phyloP scores from a whole-genome alignment of 2,888 invertebrate genomes.

The Lacanobia oleracea region DNA sequence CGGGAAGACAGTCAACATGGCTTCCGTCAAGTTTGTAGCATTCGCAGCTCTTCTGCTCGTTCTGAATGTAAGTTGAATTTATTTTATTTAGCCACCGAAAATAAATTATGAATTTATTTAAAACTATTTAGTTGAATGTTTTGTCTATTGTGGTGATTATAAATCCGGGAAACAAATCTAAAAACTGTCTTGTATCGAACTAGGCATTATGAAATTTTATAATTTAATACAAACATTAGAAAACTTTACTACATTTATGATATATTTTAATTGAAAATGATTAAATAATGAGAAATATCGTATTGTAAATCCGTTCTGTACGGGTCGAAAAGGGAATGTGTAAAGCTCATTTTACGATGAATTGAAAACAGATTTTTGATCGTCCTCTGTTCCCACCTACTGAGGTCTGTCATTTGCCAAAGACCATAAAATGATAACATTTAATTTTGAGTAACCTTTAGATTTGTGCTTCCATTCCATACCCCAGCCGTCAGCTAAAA shows the following conservation, averaged over 20 bases:
- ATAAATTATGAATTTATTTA: background rate
- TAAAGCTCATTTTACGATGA: background rate
- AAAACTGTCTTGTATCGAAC: too few species aligned
- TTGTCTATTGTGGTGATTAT: background rate
- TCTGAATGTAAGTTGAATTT: constrained; percentile 71
- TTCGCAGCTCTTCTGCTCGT: constrained; percentile 69
- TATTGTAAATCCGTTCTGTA: background rate
- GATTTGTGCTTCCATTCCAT: background rate
- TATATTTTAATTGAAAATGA: background rate
- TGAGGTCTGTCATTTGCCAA: background rate
- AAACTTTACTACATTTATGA: background rate
- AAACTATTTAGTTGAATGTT: background rate
- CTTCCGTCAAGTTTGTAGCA: constrained; percentile 72
- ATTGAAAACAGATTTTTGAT: background rate
- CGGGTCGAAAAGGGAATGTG: too few species aligned
- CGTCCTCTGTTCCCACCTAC: background rate
- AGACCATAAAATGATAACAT: background rate
- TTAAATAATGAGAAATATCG: background rate
- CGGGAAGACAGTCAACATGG: constrained; percentile 67
- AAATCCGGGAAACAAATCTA: background rate
- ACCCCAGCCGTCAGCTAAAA: constrained; percentile 9
- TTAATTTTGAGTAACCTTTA: background rate
- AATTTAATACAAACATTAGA: background rate
- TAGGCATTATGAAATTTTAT: background rate
- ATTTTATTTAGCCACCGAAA: background rate